These are phyloP conservation scores for Apistogramma diplotaenia DNA, from an alignment of 2,113 vertebrate genomes.

Conservation along the genomic window DNA sequence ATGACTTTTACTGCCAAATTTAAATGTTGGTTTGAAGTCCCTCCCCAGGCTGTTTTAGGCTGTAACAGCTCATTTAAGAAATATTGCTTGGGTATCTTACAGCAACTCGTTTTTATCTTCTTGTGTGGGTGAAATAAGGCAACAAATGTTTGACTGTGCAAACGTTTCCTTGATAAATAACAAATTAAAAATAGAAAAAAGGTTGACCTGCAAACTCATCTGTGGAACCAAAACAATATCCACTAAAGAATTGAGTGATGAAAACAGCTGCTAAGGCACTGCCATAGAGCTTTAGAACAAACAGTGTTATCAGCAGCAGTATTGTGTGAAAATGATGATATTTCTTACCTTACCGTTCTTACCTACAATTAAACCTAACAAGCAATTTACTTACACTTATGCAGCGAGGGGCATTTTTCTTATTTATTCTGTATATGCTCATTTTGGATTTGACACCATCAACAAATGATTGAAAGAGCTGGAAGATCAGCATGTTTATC, in stretches of 20 bases:
- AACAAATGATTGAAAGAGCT: no score
- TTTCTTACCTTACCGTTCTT: background rate
- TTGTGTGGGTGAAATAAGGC: background rate
- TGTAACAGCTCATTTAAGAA: background rate
- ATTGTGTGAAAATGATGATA: constrained; percentile 11
- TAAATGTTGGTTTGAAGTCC: background rate
- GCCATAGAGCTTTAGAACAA: constrained; percentile 1
- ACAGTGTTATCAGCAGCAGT: background rate
- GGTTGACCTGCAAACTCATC: constrained; percentile 11
- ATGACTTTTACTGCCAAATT: background rate
- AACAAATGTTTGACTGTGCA: background rate
- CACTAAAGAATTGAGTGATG: constrained; percentile 15
- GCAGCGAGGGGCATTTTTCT: no score
- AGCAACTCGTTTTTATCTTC: background rate
- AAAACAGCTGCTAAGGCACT: background rate
- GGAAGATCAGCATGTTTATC: no score
- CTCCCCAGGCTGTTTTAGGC: background rate
- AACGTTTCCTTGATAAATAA: background rate
- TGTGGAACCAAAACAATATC: background rate
- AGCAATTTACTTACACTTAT: background rate
- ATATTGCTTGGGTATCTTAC: background rate
- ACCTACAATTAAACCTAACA: background rate
- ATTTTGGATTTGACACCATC: no score
- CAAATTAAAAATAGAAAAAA: background rate
- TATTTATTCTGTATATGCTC: no score